A percentile compares a stretch with the other conserved stretches of the same genome.
phyloP scores from a whole-genome alignment of 2,888 invertebrate species.

The Aleiodes testaceus region DNA sequence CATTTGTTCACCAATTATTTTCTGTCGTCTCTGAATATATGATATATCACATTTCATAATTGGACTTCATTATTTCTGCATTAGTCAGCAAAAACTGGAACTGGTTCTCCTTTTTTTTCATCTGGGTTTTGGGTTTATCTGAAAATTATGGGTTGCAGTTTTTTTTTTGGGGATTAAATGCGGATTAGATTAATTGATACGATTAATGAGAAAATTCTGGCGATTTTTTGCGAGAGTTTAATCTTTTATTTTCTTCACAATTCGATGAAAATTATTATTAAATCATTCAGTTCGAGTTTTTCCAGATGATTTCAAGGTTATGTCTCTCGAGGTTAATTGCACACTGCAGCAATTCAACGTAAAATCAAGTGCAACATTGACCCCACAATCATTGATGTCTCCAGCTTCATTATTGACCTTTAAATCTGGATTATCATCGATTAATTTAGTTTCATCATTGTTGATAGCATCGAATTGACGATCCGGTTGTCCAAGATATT shows the following conservation, averaged over 20 bases:
- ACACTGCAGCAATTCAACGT: conserved; percentile 66
- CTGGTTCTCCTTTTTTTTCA: conserved; percentile 20
- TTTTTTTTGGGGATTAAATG: no score
- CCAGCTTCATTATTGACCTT: conserved; percentile 17
- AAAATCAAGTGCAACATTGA: conserved; percentile 65
- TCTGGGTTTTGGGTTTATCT: conserved; percentile 24
- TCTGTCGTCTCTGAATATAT: conserved; percentile 30
- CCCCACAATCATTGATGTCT: conserved; percentile 56
- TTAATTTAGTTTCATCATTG: conserved; percentile 38
- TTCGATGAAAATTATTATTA: not conserved
- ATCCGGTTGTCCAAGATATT: conserved; percentile 59
- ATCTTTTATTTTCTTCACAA: no score
- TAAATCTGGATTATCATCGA: conserved; percentile 28
- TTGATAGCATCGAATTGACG: conserved; percentile 41
- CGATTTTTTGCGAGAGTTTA: no score
- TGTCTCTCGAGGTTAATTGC: conserved; percentile 64
- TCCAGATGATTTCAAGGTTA: conserved; percentile 53
- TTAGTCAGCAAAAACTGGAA: conserved; percentile 26
- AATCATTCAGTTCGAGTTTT: no score
- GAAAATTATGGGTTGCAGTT: conserved; percentile 15
- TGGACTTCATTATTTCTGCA: conserved; percentile 35
- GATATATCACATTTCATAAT: conserved; percentile 26
- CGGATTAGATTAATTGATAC: no score
- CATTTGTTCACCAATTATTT: conserved; percentile 41
- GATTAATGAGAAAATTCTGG: no score